phyloP scores from a whole-genome alignment of 2,797 vertebrate species.

The Halcyon badia region DNA sequence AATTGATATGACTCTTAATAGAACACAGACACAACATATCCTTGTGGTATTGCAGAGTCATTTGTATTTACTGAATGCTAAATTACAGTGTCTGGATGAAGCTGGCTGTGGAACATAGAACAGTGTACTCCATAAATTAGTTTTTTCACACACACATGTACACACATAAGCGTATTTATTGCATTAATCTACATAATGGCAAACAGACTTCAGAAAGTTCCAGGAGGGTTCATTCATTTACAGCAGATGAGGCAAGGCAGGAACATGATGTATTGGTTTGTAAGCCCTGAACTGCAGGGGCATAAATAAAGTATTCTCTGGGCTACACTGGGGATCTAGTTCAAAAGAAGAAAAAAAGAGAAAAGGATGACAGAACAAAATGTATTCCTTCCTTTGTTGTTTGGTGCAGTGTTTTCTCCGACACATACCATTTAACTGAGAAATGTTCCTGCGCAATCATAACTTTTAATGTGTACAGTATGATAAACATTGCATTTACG shows the following conservation, averaged over 20 bases:
- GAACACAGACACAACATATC: slow-evolving; percentile 7
- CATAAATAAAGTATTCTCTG: slow-evolving; percentile 82
- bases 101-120: neutral
- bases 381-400: slow-evolving; percentile 67
- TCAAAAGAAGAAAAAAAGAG: slow-evolving; percentile 69
- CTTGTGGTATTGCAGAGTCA: neutral
- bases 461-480: slow-evolving; percentile 60
- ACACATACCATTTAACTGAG: slow-evolving; percentile 75
- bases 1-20: neutral
- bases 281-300: slow-evolving; percentile 76
- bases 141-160: neutral
- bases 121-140: neutral
- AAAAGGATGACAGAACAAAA: slow-evolving; percentile 47
- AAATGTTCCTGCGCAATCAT: slow-evolving; percentile 60
- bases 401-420: slow-evolving; percentile 65
- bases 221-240: slow-evolving; percentile 80
- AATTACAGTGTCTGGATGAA: slow-evolving; percentile 43
- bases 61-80: slow-evolving; percentile 43
- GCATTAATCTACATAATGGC: slow-evolving; percentile 83
- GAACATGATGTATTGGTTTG: slow-evolving; percentile 77
- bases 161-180: slow-evolving; percentile 45
- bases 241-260: slow-evolving; percentile 79
- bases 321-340: slow-evolving; percentile 73
- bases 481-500: slow-evolving; percentile 57
- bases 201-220: slow-evolving; percentile 81